phyloP scores from a whole-genome alignment of 2,797 vertebrate species.

The Falco concolor region DNA sequence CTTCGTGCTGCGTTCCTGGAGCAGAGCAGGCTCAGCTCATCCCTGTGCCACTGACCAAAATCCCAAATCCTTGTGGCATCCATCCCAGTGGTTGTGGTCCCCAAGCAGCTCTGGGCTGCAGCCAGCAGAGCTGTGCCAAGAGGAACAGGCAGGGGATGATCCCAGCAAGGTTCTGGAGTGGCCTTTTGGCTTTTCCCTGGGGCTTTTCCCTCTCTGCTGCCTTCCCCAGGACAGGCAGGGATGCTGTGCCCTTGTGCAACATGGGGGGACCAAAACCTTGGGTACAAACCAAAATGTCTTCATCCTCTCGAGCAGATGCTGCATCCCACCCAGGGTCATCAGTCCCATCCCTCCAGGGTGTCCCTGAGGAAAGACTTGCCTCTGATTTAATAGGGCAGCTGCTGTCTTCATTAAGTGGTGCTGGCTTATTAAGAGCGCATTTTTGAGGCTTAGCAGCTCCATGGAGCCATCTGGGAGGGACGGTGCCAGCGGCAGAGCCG shows the following conservation, averaged over 20 bases:
- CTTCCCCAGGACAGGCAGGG: neutral
- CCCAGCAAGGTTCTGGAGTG: neutral
- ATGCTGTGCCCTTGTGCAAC: fast-evolving
- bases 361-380: neutral
- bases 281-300: neutral
- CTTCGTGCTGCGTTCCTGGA: fast-evolving
- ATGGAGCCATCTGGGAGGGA: neutral
- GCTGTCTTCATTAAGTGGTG: neutral
- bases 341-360: neutral
- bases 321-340: fast-evolving
- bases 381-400: neutral
- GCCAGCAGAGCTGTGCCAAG: fast-evolving
- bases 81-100: fast-evolving
- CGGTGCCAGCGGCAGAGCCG: fast-evolving
- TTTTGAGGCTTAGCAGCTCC: slow-evolving; percentile 59
- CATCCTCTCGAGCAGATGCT: neutral
- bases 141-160: neutral
- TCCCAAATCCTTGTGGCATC: fast-evolving
- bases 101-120: neutral
- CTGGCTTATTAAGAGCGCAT: slow-evolving; percentile 37
- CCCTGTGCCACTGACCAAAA: neutral
- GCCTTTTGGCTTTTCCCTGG: neutral
- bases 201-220: neutral
- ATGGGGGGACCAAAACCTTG: neutral
- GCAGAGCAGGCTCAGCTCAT: neutral